phyloP scores from a whole-genome alignment of 2,888 invertebrate genomes.

The Escarpia spicata region DNA sequence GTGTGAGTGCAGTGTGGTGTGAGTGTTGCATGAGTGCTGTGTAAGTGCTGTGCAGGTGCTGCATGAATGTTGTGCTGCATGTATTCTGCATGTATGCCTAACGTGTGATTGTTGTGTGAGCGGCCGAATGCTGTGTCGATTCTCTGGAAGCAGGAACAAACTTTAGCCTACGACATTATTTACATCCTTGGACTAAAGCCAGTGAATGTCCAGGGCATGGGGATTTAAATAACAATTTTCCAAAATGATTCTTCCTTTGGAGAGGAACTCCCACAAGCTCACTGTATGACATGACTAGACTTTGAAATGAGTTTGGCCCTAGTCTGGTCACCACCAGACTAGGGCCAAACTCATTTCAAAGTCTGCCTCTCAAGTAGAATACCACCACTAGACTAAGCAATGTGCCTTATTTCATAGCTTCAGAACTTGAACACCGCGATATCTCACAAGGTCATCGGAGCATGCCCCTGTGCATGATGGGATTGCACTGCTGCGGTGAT shows the following conservation, averaged over 20 bases:
- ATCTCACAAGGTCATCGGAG: background rate
- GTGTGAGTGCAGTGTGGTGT: background rate
- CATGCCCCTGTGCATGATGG: conserved; percentile 52
- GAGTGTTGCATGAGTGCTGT: background rate
- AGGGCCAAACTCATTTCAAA: background rate
- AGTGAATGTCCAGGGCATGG: background rate
- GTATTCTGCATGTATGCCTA: too few species aligned
- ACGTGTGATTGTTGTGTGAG: too few species aligned
- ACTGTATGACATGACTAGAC: background rate
- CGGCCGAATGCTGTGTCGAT: too few species aligned
- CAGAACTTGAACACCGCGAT: background rate
- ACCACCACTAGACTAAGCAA: background rate
- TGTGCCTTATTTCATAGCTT: background rate
- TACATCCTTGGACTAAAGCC: too few species aligned
- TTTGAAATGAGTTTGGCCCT: background rate
- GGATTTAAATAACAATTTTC: background rate
- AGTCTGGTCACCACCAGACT: too few species aligned
- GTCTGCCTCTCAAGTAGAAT: background rate
- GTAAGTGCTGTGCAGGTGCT: background rate
- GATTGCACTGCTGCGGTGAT: conserved; percentile 64
- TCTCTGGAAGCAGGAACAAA: too few species aligned
- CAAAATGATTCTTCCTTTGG: background rate
- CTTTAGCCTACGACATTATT: too few species aligned
- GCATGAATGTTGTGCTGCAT: too few species aligned
- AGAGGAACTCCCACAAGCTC: background rate